Base-by-base conservation (phyloP, 2,113 vertebrate genomes). In the Oxyruncus cristatus region DNA sequence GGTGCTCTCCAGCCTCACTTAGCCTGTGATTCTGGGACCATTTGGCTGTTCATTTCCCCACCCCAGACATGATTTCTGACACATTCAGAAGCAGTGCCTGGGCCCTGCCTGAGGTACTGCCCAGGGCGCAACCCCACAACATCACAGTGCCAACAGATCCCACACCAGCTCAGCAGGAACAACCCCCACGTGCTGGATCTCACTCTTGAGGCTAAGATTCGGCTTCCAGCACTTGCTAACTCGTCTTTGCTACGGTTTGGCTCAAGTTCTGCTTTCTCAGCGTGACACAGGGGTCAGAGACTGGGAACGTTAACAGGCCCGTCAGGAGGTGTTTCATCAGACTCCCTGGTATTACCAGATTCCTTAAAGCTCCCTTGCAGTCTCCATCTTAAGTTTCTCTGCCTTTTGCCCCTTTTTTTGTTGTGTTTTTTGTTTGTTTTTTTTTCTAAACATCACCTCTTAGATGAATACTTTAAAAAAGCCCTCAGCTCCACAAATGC, bases 171-270 rank as follows among this genome's bases (percentile, higher is more conserved):
- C 75, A 32, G 74, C 82, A 81, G 33, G 19, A 49, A 27, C 42
- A 9, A 14, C 15, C 23, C 35, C 9, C 42, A 37, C 0, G 0
- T 16, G 78, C 20, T 44, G 5, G 1, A 1, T 7, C 56, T 74
- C 82, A 8, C 37, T 63, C 33, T 10, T 7, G n/a, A 46, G 50
- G 16, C 0, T 1, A 1, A 68, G 27, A 42, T 24, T 50, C 39
- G 6, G 20, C 1, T 65, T 68, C 49, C 32, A 71, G 56, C 28
- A 71, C 46, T 39, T 30, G 33, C 56, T 62, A 35, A n/a, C 55
- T 85, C 1, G 0, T 42, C 86, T 37, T 28, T 42, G 47, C 47
- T 67, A 70, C 4, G 7, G 15, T 46, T 32, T 61, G 52, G 28
- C 56, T 67, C 28, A 33, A 75, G 33, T 15, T 22, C 37, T 53